These are phyloP conservation scores for Trilocha varians DNA, from an alignment of 2,888 invertebrate genomes.

Conservation along the genomic window DNA sequence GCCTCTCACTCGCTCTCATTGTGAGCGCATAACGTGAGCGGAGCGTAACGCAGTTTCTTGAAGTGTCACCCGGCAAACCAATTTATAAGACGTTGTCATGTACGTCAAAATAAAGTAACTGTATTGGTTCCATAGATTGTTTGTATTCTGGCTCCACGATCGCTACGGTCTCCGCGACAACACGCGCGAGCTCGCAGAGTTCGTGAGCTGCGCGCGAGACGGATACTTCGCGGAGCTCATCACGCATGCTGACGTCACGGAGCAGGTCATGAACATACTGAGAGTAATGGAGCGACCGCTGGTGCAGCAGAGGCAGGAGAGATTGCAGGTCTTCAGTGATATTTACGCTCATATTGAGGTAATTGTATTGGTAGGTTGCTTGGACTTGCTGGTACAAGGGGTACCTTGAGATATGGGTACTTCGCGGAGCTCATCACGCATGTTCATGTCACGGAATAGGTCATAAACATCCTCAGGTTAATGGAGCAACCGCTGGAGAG, in stretches of 20 bases:
- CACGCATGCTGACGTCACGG: slow-evolving; percentile 50
- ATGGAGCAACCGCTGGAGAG: slow-evolving; percentile 52
- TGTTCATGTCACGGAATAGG: slow-evolving; percentile 56
- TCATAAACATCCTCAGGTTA: slow-evolving; percentile 43
- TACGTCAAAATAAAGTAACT: too few relatives aligned
- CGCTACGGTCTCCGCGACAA: slow-evolving; percentile 47
- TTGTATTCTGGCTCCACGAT: slow-evolving; percentile 60
- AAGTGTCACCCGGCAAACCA: too few relatives aligned
- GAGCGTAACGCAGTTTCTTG: too few relatives aligned
- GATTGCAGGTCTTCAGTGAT: slow-evolving; percentile 49
- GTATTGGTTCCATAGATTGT: slow-evolving; percentile 29
- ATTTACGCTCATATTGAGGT: slow-evolving; percentile 62
- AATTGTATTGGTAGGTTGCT: too few relatives aligned
- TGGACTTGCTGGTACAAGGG: slow-evolving; percentile 32
- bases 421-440: slow-evolving; percentile 51
- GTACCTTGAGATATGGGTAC: slow-evolving; percentile 53
- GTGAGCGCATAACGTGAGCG: too few relatives aligned
- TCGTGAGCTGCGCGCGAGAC: slow-evolving; percentile 46
- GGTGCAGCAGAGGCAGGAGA: slow-evolving; percentile 43
- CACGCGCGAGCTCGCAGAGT: slow-evolving; percentile 37
- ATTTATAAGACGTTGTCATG: too few relatives aligned
- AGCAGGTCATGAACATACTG: slow-evolving; percentile 50
- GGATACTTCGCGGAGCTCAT: slow-evolving; percentile 56
- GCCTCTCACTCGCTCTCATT: too few relatives aligned
- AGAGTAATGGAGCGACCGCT: slow-evolving; percentile 54